phyloP scores from a whole-genome alignment of 2,888 invertebrate species.

The Colostygia pectinataria region DNA sequence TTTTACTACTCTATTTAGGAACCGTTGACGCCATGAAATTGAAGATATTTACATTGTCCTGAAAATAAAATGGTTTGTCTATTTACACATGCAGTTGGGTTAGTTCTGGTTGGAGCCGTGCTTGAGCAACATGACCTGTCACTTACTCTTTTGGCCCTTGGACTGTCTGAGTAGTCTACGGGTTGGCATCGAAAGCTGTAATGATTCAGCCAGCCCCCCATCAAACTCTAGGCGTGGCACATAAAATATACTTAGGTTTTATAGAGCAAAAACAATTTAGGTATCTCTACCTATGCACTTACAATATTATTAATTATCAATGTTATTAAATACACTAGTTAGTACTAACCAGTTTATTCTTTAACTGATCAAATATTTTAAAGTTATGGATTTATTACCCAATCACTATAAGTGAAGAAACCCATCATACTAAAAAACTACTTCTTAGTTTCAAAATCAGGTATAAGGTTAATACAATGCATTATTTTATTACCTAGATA shows the following conservation, averaged over 20 bases:
- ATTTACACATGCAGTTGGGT: constrained; percentile 70
- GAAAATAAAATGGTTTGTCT: constrained; percentile 56
- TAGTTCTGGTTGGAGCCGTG: constrained; percentile 55
- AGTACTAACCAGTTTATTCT: no score
- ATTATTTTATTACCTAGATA: neutral
- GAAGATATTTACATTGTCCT: constrained; percentile 53
- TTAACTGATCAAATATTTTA: no score
- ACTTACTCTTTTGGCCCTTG: constrained; percentile 93
- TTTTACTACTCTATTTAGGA: constrained; percentile 32
- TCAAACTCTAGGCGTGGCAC: constrained; percentile 87
- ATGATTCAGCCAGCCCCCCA: constrained; percentile 95
- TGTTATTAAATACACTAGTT: no score
- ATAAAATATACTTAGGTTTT: constrained; percentile 51
- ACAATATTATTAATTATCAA: no score
- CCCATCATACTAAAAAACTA: no score
- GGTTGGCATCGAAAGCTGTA: constrained; percentile 96
- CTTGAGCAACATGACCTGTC: constrained; percentile 44
- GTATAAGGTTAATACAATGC: no score
- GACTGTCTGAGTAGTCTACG: constrained; percentile 92
- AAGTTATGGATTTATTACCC: no score
- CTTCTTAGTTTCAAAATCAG: no score
- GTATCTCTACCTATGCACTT: neutral
- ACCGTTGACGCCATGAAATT: constrained; percentile 38
- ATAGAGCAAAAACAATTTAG: constrained; percentile 6
- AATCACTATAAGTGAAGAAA: constrained; percentile 4